Percentiles rank a stretch among this genome's conserved stretches.
Conservation (phyloP, 2,888 invertebrate species). For the Eupithecia pulchellata region DNA sequence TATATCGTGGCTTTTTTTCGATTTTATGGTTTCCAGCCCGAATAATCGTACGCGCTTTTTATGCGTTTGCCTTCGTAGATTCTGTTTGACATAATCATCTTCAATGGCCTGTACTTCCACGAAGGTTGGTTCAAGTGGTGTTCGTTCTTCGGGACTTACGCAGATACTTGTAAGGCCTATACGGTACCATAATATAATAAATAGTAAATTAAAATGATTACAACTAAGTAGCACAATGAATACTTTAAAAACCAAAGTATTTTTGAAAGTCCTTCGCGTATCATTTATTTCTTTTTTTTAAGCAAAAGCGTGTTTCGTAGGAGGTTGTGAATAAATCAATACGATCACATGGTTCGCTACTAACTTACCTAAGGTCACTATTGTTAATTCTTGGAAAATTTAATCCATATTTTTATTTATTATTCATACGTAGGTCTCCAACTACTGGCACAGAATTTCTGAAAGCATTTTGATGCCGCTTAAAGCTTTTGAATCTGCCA, state of each 20-base stretch:
- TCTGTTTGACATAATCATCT: no score
- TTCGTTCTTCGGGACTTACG: no score
- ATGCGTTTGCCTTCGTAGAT: not conserved
- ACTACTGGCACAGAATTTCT: not conserved
- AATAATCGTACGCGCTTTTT: not conserved
- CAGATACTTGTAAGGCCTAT: no score
- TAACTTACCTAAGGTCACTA: not conserved
- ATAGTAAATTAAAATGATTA: not conserved
- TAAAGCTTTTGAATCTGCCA: not conserved
- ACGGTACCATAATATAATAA: no score
- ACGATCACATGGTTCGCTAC: constrained; percentile 45
- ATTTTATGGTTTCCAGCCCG: constrained; percentile 20
- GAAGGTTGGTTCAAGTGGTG: no score
- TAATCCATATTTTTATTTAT: constrained; percentile 12
- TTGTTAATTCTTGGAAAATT: constrained; percentile 27
- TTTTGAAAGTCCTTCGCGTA: not conserved
- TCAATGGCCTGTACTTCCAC: no score
- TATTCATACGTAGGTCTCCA: not conserved
- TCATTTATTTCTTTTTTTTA: constrained; percentile 63
- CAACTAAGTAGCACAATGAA: no score
- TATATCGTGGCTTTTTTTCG: constrained; percentile 62
- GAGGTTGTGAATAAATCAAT: constrained; percentile 64
- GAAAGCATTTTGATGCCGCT: not conserved
- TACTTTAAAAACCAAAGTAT: no score
- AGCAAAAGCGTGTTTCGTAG: constrained; percentile 69